Evolutionary conservation across 2,113 vertebrate species (phyloP), one percentile per base, ranked within the genome.

Genomic region (Ursus arctos): DNA sequence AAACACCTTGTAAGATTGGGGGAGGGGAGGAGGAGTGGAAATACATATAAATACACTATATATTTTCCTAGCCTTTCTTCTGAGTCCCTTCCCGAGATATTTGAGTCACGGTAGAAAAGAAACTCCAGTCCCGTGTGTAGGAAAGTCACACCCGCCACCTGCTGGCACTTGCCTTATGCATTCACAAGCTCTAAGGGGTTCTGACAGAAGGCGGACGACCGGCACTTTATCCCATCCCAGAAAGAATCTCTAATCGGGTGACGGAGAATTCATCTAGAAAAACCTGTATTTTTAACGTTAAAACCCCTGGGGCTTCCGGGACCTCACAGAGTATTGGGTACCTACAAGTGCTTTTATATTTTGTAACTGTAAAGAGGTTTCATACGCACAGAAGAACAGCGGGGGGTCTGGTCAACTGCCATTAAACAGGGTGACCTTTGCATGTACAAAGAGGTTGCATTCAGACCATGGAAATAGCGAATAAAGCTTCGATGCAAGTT

Each of bases 401-500:
- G 4, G 87, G 63, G 82, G 55, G 7, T 2, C 65, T 1, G 26
- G 84, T 6, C 40, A 7, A 1, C 95, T 33, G 94, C 74, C 2
- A 0, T 61, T 7, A 33, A 36, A 69, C 43, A 31, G 13, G 36
- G 6, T 0, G 91, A 90, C 18, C 18, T 88, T 31, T 40, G 94
- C 69, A 69, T 96, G 97, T 89, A 40, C 79, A 51, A 16, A 88
- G 28, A 71, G 22, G 74, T 19, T 15, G 85, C 87, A 43, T 88
- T 96, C 76, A 86, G 63, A 76, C 28, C 2, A 21, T 4, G 92
- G 43, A 96, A 26, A 7, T 2, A 9, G 65, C 63, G 97, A 97
- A 98, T 97, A 92, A 97, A 98, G 93, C 91, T 94, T 97, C 19
- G 72, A 79, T 15, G 74, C 74, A 18, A 2, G 69, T 49, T 65